A percentile compares a stretch with the other conserved stretches of the same genome.
Evolutionary conservation across 1,140 invertebrate genomes (phyloP).

Genomic region (Drosophila subpulchrella): DNA sequence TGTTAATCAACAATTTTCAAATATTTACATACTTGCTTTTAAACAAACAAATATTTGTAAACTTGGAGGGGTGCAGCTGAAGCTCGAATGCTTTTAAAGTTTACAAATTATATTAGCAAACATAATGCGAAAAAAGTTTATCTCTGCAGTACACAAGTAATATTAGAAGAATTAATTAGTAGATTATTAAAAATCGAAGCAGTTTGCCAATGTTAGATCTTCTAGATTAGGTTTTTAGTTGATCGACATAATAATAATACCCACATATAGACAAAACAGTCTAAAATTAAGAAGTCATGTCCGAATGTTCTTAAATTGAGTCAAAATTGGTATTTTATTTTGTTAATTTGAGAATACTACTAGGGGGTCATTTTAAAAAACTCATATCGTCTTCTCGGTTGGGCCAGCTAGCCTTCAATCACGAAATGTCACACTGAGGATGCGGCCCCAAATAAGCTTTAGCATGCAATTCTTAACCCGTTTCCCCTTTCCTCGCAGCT

Average conservation of each 20-base stretch:
- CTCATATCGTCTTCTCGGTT: too few relatives aligned
- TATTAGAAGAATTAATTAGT: too few relatives aligned
- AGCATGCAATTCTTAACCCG: not conserved
- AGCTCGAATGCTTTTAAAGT: not conserved
- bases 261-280: too few relatives aligned
- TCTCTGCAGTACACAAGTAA: too few relatives aligned
- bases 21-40: not conserved
- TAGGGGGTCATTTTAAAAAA: too few relatives aligned
- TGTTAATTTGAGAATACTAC: too few relatives aligned
- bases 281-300: too few relatives aligned
- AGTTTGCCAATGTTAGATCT: not conserved
- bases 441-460: constrained; percentile 2
- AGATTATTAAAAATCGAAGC: too few relatives aligned
- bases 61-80: not conserved
- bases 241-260: not conserved
- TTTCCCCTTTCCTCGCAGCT: constrained; percentile 85
- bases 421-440: constrained; percentile 6
- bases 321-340: too few relatives aligned
- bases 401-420: too few relatives aligned
- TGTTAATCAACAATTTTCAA: not conserved
- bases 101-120: not conserved
- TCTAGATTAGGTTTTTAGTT: not conserved
- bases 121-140: not conserved
- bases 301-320: not conserved
- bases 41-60: not conserved